These are phyloP conservation scores for Drosophila atripex DNA, from an alignment of 2,888 invertebrate genomes.

Conservation along the genomic window DNA sequence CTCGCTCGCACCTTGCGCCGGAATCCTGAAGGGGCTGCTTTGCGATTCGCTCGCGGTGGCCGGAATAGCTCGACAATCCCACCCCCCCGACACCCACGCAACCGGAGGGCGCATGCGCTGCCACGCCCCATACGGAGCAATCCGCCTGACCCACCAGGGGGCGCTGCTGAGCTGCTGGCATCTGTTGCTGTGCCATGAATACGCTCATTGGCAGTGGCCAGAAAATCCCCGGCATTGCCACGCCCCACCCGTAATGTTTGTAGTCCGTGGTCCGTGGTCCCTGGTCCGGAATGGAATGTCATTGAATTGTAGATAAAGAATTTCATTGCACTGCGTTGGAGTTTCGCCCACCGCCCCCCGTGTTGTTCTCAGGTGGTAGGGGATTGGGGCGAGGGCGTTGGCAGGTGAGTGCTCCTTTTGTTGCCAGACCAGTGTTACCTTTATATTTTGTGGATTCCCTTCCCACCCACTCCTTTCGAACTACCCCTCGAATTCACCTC, in stretches of 20 bases:
- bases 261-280: constrained; percentile 43
- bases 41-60: constrained; percentile 60
- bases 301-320: constrained; percentile 78
- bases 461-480: constrained; percentile 1
- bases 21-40: constrained; percentile 58
- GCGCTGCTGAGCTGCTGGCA: constrained; percentile 59
- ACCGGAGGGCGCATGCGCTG: constrained; percentile 77
- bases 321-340: constrained; percentile 77
- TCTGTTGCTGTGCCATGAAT: constrained; percentile 64
- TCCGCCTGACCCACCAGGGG: constrained; percentile 6
- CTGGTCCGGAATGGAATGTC: constrained; percentile 64
- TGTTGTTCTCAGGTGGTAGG: not conserved
- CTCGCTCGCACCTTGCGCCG: constrained; percentile 70
- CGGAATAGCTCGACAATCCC: constrained; percentile 67
- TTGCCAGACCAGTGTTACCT: constrained; percentile 21
- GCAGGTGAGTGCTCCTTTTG: constrained; percentile 44
- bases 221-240: constrained; percentile 42
- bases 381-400: constrained; percentile 5
- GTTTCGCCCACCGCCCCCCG: constrained; percentile 44
- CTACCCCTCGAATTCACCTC: constrained; percentile 8
- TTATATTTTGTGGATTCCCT: constrained; percentile 23
- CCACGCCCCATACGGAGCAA: constrained; percentile 77
- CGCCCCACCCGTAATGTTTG: constrained; percentile 52
- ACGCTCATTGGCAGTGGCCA: constrained; percentile 55
- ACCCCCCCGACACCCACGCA: constrained; percentile 50